A percentile compares a stretch with the other conserved stretches of the same genome.
Conservation (phyloP, 2,888 invertebrate genomes). For the Acanthosepion lycidas region DNA sequence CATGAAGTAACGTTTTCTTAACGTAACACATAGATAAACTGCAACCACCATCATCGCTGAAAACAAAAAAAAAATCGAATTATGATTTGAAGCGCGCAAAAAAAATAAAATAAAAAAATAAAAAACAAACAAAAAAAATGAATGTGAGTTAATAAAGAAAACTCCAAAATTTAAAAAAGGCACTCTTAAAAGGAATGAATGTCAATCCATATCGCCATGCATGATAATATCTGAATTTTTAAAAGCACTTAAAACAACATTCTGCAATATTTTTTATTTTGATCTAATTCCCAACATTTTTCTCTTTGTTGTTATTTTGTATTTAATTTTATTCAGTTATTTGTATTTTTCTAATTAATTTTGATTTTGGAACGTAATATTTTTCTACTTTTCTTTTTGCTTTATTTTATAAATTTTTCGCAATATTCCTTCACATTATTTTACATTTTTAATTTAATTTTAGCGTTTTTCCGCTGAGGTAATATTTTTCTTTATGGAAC, state of each 20-base stretch:
- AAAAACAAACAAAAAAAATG: background rate
- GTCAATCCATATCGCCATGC: background rate
- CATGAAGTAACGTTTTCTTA: background rate
- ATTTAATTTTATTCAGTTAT: background rate
- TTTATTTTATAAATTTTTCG: background rate
- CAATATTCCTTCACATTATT: background rate
- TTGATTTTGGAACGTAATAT: background rate
- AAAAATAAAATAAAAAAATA: too few relatives aligned
- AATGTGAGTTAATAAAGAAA: background rate
- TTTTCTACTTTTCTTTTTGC: background rate
- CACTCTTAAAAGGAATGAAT: background rate
- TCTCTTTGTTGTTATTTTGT: background rate
- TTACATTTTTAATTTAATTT: background rate
- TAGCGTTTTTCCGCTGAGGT: background rate
- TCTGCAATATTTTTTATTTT: background rate
- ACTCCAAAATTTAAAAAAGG: background rate
- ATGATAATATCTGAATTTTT: background rate
- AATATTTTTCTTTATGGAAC: background rate
- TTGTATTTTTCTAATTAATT: constrained; percentile 33
- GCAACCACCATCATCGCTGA: background rate
- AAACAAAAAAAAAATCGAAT: background rate
- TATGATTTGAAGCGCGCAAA: background rate
- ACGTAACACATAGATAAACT: background rate
- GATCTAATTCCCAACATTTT: background rate
- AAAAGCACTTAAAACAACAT: background rate